Evolutionary conservation across 2,113 vertebrate species (phyloP).

Genomic region (Labrus mixtus): DNA sequence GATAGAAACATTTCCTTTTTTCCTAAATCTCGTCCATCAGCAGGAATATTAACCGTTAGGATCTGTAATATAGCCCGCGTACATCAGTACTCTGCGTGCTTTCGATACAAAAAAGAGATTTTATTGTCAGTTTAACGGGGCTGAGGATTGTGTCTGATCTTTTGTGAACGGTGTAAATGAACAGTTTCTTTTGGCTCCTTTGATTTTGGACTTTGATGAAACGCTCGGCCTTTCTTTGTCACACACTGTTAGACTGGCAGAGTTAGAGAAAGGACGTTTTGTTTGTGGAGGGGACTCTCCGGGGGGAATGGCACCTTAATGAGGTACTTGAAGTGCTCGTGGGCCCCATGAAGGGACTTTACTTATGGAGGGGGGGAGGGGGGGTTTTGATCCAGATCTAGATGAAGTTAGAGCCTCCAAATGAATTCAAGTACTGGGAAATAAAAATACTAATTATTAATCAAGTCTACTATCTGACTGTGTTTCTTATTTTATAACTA

Average conservation of each 20-base stretch:
- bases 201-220: slow-evolving; percentile 41
- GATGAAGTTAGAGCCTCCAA: slow-evolving; percentile 1
- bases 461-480: too few species aligned
- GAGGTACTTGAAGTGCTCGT: slow-evolving; percentile 75
- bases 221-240: slow-evolving; percentile 1
- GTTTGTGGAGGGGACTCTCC: slow-evolving; percentile 78
- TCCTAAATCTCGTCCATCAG: not conserved
- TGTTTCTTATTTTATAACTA: too few species aligned
- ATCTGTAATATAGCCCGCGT: not conserved
- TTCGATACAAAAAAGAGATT: not conserved
- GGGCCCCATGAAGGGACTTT: slow-evolving; percentile 53
- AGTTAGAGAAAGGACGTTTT: slow-evolving; percentile 72
- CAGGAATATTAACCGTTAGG: not conserved
- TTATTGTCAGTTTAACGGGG: not conserved
- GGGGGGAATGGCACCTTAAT: slow-evolving; percentile 74
- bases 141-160: slow-evolving; percentile 1
- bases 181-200: slow-evolving; percentile 21
- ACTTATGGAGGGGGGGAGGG: slow-evolving; percentile 27
- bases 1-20: too few species aligned
- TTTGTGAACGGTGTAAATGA: slow-evolving; percentile 45
- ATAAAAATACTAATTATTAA: not conserved
- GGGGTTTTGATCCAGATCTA: slow-evolving; percentile 1
- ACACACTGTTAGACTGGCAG: slow-evolving; percentile 35
- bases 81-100: not conserved
- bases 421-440: not conserved